Conservation (phyloP, 2,888 invertebrate genomes). For the Neoaliturus tenellus region DNA sequence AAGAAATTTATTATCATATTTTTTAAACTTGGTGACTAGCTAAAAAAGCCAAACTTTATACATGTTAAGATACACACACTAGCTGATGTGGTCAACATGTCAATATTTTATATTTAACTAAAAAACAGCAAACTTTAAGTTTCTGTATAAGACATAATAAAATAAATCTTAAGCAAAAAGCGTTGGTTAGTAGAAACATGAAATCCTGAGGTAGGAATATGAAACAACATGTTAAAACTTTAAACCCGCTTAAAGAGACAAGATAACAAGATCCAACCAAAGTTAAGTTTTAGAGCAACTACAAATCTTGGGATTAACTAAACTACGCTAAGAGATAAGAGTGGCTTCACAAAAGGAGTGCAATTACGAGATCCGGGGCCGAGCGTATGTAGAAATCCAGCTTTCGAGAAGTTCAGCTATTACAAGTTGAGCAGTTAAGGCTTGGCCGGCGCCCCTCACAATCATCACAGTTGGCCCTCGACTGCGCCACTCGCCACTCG, state of each 20-base stretch:
- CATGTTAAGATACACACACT: too few relatives aligned
- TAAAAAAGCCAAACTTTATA: too few relatives aligned
- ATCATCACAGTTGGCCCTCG: not conserved
- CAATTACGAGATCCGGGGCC: not conserved
- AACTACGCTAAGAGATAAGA: not conserved
- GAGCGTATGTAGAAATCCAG: slow-evolving; percentile 9
- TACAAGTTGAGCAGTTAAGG: slow-evolving; percentile 16
- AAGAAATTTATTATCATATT: too few relatives aligned
- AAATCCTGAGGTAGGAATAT: too few relatives aligned
- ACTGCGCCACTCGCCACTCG: not conserved
- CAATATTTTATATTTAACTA: too few relatives aligned
- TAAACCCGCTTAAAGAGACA: not conserved
- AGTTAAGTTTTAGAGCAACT: not conserved
- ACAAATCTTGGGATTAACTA: not conserved
- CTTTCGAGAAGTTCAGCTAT: slow-evolving; percentile 7
- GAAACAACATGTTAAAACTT: too few relatives aligned
- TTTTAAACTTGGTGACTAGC: too few relatives aligned
- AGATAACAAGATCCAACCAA: not conserved
- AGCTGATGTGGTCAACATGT: too few relatives aligned
- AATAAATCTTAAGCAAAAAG: too few relatives aligned
- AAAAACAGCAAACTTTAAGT: too few relatives aligned
- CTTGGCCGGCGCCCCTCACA: slow-evolving; percentile 59
- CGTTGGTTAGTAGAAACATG: too few relatives aligned
- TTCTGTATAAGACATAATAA: too few relatives aligned
- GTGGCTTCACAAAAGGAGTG: not conserved